Base-by-base conservation (phyloP, 1,140 invertebrate genomes). In the Tetramorium alpestre region DNA sequence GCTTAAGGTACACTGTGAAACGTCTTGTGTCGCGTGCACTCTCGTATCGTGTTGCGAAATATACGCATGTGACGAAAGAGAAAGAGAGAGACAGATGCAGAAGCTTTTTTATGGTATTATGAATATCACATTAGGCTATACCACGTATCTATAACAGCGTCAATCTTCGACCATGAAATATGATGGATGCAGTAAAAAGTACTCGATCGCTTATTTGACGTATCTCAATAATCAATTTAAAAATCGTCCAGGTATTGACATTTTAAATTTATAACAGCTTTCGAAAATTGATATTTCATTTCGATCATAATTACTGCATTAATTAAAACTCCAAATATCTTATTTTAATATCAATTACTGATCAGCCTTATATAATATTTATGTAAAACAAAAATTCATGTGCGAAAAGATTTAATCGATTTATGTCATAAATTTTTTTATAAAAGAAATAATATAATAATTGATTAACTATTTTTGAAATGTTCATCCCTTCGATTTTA, bases 101-200 rank as follows among this genome's bases (percentile, higher is more conserved):
- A 82, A 88, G 81, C 78, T 81, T 81, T 60, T 78, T 67, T 62
- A 87, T 28, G 13, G 38, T 70, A 85, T 73, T 76, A 89, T 90
- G 73, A 89, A 91, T 89, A 82, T 89, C 87, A 87, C 85, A 90
- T 91, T 87, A 85, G 86, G 28, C 64, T 58, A 67, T 33, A 73
- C 54, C 67, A 60, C 22, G 11, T 67, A 56, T 73, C 65, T 76
- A 70, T 88, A 91, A 86, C 67, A 70, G 49, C 67, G 58, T 85
- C 82, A 89, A 88, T 89, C 86, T 86, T 82, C 76, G 44, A 65
- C 25, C 38, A 28, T 41, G 75, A 22, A 80, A 51, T 69, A 51
- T 38, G 51, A 82, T 73, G 67, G 69, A 38, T 73, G 69, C 69
- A 84, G 4, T 58, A 85, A 78, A 85, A 77, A 65, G 6, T 85